These are phyloP conservation scores for Sphenodon punctatus DNA, from an alignment of 2,797 vertebrate genomes.

Conservation along the genomic window DNA sequence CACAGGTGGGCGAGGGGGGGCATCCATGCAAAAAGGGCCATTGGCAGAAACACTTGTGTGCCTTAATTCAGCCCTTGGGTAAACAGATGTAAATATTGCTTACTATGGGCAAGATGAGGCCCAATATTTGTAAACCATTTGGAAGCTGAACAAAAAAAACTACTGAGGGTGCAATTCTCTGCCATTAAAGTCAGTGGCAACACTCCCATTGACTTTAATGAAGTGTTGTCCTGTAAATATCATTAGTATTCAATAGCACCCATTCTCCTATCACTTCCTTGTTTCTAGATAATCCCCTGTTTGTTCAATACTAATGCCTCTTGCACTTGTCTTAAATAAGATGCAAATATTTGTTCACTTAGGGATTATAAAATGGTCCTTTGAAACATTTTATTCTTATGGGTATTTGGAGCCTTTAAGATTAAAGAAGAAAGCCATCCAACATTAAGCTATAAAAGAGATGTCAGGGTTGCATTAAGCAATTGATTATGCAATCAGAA, in stretches of 20 bases:
- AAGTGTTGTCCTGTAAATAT: too few species aligned
- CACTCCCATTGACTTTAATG: too few species aligned
- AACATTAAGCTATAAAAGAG: neutral
- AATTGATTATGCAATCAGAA: neutral
- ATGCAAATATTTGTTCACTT: neutral
- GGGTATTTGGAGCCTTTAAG: too few species aligned
- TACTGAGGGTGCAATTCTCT: too few species aligned
- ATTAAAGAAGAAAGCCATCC: too few species aligned
- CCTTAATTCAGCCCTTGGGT: neutral
- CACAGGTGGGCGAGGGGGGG: too few species aligned
- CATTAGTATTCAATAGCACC: neutral
- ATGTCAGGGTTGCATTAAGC: neutral
- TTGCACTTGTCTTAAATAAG: neutral
- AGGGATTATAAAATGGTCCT: neutral
- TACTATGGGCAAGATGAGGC: neutral
- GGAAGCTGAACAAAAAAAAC: neutral
- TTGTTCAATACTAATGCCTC: neutral
- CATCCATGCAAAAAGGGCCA: neutral
- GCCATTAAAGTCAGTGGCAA: too few species aligned
- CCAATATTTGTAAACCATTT: neutral
- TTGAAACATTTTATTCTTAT: neutral
- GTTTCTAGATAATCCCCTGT: neutral
- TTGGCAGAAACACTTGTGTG: neutral
- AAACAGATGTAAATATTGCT: neutral
- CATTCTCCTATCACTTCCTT: neutral